phyloP scores from a whole-genome alignment of 1,140 invertebrate species.

The Idris sp. region DNA sequence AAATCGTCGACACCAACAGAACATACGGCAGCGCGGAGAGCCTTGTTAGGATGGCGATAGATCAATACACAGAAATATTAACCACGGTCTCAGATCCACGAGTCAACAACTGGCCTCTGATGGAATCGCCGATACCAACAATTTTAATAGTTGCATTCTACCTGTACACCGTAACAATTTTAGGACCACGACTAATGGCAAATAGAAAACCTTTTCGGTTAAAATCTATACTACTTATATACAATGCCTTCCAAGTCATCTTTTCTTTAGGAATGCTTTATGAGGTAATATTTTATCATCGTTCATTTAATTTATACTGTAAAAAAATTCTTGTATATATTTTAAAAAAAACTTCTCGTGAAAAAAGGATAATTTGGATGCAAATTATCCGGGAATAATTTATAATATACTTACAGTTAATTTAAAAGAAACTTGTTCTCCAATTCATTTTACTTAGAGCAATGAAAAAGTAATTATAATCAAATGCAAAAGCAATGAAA shows the following conservation, averaged over 20 bases:
- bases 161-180: constrained; percentile 87
- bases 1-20: constrained; percentile 69
- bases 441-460: too few species aligned
- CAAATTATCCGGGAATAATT: too few species aligned
- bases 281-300: constrained; percentile 82
- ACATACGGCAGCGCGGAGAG: constrained; percentile 77
- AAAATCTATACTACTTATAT: constrained; percentile 87
- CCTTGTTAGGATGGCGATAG: constrained; percentile 80
- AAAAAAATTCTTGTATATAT: too few species aligned
- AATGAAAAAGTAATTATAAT: too few species aligned
- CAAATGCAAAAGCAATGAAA: too few species aligned
- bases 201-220: constrained; percentile 92
- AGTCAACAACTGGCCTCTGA: constrained; percentile 93
- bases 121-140: constrained; percentile 93
- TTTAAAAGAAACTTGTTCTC: too few species aligned
- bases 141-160: constrained; percentile 89
- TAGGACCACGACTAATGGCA: constrained; percentile 92
- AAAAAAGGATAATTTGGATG: too few species aligned
- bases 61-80: constrained; percentile 80
- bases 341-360: too few species aligned
- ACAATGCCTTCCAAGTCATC: constrained; percentile 93
- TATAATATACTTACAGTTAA: too few species aligned
- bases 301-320: too few species aligned
- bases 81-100: constrained; percentile 86
- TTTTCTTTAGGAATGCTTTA: constrained; percentile 92